These are phyloP conservation scores for Myotis planiceps DNA, from an alignment of 2,797 vertebrate genomes.

Conservation along the genomic window DNA sequence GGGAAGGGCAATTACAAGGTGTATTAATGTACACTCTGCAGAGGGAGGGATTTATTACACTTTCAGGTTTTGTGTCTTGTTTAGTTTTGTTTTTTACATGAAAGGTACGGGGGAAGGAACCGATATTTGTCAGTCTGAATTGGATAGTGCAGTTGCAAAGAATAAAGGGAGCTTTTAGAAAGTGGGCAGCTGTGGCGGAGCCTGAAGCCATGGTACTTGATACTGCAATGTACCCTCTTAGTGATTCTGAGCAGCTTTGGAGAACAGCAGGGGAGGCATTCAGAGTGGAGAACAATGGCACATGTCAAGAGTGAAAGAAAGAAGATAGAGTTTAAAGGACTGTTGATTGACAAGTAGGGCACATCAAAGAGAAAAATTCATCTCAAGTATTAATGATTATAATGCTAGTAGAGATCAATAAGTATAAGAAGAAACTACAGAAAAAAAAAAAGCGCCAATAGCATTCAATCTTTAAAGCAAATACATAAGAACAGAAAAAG, in stretches of 20 bases:
- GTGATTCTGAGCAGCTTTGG: conserved; percentile 84
- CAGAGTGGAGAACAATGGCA: conserved; percentile 86
- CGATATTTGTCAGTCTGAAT: conserved; percentile 82
- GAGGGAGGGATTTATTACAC: conserved; percentile 80
- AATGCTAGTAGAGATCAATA: conserved; percentile 87
- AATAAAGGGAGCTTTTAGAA: conserved; percentile 89
- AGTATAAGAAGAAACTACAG: conserved; percentile 82
- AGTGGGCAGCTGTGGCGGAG: conserved; percentile 84
- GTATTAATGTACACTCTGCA: conserved; percentile 82
- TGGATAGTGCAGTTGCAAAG: conserved; percentile 82
- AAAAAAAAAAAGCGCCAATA: conserved; percentile 51
- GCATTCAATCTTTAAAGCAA: conserved; percentile 45
- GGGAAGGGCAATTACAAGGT: conserved; percentile 87
- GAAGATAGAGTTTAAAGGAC: conserved; percentile 86
- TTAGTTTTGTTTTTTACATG: conserved; percentile 50
- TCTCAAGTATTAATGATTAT: conserved; percentile 87
- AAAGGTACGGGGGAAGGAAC: conserved; percentile 80
- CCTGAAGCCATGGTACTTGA: conserved; percentile 88
- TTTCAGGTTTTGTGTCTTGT: conserved; percentile 40
- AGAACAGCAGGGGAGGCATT: conserved; percentile 86
- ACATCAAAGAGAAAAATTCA: conserved; percentile 89
- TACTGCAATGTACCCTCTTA: conserved; percentile 84
- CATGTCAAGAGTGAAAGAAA: conserved; percentile 86
- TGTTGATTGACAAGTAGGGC: conserved; percentile 85
- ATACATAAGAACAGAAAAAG: background rate